Conservation (phyloP, 2,888 invertebrate species). For the Amblyjoppa fuscipennis region DNA sequence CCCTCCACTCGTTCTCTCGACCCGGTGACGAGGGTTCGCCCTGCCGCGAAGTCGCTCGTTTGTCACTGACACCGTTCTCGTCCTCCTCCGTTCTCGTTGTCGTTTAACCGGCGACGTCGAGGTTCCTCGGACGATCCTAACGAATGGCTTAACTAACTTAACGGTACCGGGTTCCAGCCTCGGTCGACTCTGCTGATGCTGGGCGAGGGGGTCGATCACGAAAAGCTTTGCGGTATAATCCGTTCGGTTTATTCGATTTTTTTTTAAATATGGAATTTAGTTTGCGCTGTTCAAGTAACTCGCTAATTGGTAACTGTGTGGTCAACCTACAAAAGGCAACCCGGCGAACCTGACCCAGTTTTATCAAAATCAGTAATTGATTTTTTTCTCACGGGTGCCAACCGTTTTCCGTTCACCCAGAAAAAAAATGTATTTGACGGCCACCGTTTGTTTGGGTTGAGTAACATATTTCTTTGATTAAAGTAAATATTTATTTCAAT, state of each 20-base stretch:
- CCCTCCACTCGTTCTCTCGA: conserved; percentile 61
- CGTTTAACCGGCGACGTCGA: conserved; percentile 49
- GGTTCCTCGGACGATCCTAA: conserved; percentile 72
- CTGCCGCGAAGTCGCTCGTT: conserved; percentile 76
- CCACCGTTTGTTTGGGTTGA: too few species aligned
- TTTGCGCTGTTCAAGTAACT: too few species aligned
- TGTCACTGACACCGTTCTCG: conserved; percentile 77
- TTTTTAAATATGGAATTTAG: too few species aligned
- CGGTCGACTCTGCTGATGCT: not conserved
- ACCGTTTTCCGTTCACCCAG: too few species aligned
- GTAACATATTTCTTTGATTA: too few species aligned
- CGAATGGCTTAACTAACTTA: conserved; percentile 76
- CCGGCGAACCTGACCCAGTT: too few species aligned
- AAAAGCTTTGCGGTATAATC: conserved; percentile 8
- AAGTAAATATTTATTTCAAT: too few species aligned
- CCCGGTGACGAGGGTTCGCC: conserved; percentile 73
- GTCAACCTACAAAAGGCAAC: too few species aligned
- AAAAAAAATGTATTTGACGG: too few species aligned
- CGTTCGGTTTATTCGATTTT: not conserved
- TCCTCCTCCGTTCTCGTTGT: conserved; percentile 18
- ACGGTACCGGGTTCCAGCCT: conserved; percentile 43
- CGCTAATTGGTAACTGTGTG: too few species aligned
- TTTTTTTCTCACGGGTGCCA: too few species aligned
- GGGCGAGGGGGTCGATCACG: conserved; percentile 53
- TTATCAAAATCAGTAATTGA: too few species aligned